These are phyloP conservation scores for Cinclus mexicanus DNA, from an alignment of 2,113 vertebrate species.

Conservation along the genomic window DNA sequence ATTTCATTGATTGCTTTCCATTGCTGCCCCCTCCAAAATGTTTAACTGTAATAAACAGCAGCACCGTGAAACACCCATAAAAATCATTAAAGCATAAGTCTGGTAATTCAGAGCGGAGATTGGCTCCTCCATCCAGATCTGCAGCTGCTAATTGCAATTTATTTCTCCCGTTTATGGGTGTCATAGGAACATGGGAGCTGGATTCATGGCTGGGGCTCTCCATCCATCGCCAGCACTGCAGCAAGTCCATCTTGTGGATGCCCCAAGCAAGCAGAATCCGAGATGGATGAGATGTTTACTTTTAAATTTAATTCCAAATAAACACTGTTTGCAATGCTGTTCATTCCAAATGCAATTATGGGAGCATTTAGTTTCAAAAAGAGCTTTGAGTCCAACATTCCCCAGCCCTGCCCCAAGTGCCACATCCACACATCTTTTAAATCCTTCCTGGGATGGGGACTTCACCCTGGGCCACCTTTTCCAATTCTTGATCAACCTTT, in stretches of 20 bases:
- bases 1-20: not conserved
- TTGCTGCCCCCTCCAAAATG: not conserved
- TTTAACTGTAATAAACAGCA: slow-evolving; percentile 50
- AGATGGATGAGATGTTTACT: not conserved
- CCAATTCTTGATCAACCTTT: not conserved
- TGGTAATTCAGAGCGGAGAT: slow-evolving; percentile 22
- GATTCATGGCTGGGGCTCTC: not conserved
- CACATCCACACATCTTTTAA: not conserved
- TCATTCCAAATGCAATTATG: not conserved
- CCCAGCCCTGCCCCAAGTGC: not conserved
- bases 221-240: not conserved
- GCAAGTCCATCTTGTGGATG: not conserved
- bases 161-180: slow-evolving; percentile 25
- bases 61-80: slow-evolving; percentile 13
- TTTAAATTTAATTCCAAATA: not conserved
- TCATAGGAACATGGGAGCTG: not conserved
- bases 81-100: slow-evolving; percentile 56
- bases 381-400: not conserved
- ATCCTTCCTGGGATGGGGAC: not conserved
- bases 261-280: rapidly evolving
- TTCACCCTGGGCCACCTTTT: no score
- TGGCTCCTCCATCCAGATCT: slow-evolving; percentile 25
- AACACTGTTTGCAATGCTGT: not conserved
- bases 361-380: not conserved
- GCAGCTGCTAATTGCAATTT: slow-evolving; percentile 46